Evolutionary conservation across 2,888 invertebrate species (phyloP).

Genomic region (Podotricha telesiphe): DNA sequence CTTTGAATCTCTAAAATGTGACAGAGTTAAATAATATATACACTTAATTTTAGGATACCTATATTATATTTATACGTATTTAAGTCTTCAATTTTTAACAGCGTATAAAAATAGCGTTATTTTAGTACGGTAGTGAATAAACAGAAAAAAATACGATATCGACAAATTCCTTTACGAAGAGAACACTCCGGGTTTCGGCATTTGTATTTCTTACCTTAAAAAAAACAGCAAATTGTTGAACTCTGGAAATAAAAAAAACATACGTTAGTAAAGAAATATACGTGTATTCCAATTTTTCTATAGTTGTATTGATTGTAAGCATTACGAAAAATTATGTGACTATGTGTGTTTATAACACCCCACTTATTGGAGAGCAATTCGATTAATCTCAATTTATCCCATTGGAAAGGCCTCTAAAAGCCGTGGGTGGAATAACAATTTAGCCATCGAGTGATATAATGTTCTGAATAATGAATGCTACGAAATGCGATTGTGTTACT

Average conservation of each 20-base stretch:
- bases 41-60: too few species aligned
- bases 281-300: not conserved
- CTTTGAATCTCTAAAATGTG: too few species aligned
- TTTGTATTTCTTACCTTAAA: constrained; percentile 22
- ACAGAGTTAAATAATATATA: too few species aligned
- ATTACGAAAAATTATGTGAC: not conserved
- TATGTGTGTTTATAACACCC: not conserved
- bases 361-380: constrained; percentile 17
- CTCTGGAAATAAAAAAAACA: constrained; percentile 28
- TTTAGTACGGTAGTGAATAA: too few species aligned
- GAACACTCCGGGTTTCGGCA: not conserved
- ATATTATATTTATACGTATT: too few species aligned
- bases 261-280: not conserved
- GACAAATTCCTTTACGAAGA: not conserved
- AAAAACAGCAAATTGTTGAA: constrained; percentile 12
- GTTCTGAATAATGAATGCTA: constrained; percentile 36
- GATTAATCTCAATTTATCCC: constrained; percentile 41
- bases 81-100: too few species aligned
- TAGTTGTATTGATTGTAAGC: not conserved
- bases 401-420: constrained; percentile 26
- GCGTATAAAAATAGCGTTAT: too few species aligned
- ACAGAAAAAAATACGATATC: not conserved
- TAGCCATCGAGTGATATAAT: constrained; percentile 31
- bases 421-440: constrained; percentile 39
- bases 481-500: constrained; percentile 29